phyloP scores from a whole-genome alignment of 2,113 vertebrate species.

The Camelus bactrianus region DNA sequence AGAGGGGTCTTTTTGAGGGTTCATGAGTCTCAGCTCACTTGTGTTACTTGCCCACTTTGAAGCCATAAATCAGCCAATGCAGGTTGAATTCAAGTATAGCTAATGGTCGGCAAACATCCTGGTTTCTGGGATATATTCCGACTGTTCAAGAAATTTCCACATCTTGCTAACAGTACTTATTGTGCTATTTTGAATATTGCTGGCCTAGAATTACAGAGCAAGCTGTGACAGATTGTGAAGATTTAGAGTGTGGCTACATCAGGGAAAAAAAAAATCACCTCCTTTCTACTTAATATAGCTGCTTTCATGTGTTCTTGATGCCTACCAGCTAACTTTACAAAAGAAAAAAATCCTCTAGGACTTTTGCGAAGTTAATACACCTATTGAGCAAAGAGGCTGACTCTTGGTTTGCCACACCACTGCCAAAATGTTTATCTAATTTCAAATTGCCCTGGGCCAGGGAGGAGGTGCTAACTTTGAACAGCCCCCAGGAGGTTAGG shows the following conservation, averaged over 20 bases:
- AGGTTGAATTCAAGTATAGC: conserved; percentile 50
- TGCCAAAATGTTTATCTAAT: conserved; percentile 64
- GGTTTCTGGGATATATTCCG: conserved; percentile 62
- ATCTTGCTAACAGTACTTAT: conserved; percentile 71
- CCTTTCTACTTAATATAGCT: conserved; percentile 67
- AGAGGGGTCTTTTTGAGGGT: background rate
- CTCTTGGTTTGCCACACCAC: background rate
- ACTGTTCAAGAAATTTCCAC: conserved; percentile 74
- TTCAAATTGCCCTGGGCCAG: background rate
- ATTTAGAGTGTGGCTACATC: conserved; percentile 77
- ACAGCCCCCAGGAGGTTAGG: background rate
- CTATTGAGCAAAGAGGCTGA: background rate
- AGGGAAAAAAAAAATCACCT: conserved; percentile 34
- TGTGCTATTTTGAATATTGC: conserved; percentile 77
- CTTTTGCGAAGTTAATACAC: conserved; percentile 54
- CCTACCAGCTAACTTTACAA: conserved; percentile 46
- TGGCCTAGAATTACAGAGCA: conserved; percentile 73
- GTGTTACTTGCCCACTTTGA: background rate
- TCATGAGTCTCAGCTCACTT: background rate
- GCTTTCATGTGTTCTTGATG: conserved; percentile 41
- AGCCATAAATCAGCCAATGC: conserved; percentile 20
- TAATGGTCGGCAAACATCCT: conserved; percentile 68
- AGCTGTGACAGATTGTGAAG: conserved; percentile 72
- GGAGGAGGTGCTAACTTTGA: background rate
- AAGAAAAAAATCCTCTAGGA: conserved; percentile 28